Evolutionary conservation across 2,888 invertebrate genomes (phyloP).

Genomic region (Thyatira batis): DNA sequence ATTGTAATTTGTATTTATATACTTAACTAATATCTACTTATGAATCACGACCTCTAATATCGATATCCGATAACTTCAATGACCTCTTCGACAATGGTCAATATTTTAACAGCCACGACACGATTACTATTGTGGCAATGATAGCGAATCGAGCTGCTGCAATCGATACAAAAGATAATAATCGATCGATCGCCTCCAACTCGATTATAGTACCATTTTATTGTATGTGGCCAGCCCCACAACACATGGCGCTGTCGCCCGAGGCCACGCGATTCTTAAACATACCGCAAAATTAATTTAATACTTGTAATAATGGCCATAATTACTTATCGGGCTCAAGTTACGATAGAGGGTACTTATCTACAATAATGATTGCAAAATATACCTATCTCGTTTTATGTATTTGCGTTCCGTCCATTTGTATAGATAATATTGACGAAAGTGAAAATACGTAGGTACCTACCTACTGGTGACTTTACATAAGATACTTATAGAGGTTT

Average conservation of each 20-base stretch:
- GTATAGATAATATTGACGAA: no score
- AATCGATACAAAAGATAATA: slow-evolving; percentile 46
- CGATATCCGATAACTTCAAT: slow-evolving; percentile 19
- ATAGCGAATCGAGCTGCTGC: slow-evolving; percentile 40
- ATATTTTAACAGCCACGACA: slow-evolving; percentile 39
- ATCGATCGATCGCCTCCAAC: slow-evolving; percentile 40
- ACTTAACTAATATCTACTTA: no score
- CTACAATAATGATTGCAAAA: neutral
- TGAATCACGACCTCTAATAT: neutral
- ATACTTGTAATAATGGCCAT: slow-evolving; percentile 41
- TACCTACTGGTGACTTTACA: no score
- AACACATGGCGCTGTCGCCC: slow-evolving; percentile 67
- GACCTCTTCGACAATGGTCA: slow-evolving; percentile 33
- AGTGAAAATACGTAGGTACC: no score
- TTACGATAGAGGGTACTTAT: no score
- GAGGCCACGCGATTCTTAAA: slow-evolving; percentile 55
- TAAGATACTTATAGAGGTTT: no score
- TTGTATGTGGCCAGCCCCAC: slow-evolving; percentile 33
- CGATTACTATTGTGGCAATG: slow-evolving; percentile 39
- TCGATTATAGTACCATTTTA: slow-evolving; percentile 54
- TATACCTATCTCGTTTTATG: neutral
- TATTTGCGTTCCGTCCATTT: no score
- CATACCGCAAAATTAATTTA: slow-evolving; percentile 73
- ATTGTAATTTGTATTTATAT: no score
- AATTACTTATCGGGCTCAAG: slow-evolving; percentile 10